Percentiles rank a stretch among this genome's conserved stretches.
These are phyloP conservation scores for Ennomos erosarius DNA, from an alignment of 2,888 invertebrate genomes.

Conservation along the genomic window DNA sequence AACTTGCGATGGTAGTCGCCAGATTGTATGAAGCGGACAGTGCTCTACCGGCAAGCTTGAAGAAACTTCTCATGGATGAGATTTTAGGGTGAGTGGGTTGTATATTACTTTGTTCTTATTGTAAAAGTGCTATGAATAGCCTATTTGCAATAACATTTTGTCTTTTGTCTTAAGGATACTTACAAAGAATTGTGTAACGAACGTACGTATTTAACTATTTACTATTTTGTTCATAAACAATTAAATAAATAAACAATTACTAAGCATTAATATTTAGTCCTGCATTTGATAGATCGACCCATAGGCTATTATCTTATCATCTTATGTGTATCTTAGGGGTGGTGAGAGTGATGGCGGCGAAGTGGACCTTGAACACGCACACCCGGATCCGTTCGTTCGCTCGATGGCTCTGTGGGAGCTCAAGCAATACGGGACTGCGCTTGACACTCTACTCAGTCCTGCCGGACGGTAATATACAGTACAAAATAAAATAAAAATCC, in stretches of 20 bases:
- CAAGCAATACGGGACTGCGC: slow-evolving; percentile 94
- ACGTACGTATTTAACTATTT: too few species aligned
- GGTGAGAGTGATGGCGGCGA: slow-evolving; percentile 88
- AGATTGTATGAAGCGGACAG: slow-evolving; percentile 95
- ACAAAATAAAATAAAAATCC: too few species aligned
- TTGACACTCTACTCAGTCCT: slow-evolving; percentile 93
- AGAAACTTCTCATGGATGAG: slow-evolving; percentile 91
- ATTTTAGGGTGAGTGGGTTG: slow-evolving; percentile 86
- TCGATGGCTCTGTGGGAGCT: slow-evolving; percentile 99
- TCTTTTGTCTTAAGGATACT: too few species aligned
- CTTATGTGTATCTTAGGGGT: slow-evolving; percentile 40
- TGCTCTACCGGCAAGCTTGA: slow-evolving; percentile 88
- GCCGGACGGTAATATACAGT: slow-evolving; percentile 85
- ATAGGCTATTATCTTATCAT: too few species aligned
- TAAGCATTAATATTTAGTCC: too few species aligned
- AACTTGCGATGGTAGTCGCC: slow-evolving; percentile 97
- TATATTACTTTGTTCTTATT: background rate
- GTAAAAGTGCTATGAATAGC: too few species aligned
- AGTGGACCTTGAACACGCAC: slow-evolving; percentile 89
- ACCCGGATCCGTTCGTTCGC: slow-evolving; percentile 98
- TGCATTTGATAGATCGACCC: too few species aligned
- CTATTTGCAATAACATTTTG: too few species aligned
- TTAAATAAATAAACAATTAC: too few species aligned
- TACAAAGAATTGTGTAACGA: too few species aligned
- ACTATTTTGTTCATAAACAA: too few species aligned